phyloP scores from a whole-genome alignment of 2,113 vertebrate species.

The Megalops atlanticus region DNA sequence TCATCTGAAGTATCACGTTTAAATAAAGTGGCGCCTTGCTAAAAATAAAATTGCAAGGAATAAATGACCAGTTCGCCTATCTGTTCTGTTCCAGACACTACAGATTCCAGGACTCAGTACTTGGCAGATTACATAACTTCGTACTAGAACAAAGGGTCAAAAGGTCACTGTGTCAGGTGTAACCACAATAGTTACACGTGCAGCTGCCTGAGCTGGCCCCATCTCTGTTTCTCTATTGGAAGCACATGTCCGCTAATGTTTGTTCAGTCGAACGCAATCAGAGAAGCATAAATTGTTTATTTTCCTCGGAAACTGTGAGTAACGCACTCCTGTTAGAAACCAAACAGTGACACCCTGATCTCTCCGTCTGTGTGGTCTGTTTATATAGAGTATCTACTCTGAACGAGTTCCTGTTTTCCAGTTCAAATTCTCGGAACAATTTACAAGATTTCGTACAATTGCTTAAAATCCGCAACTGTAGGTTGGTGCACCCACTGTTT shows the following conservation, averaged over 20 bases:
- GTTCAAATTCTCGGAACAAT: no score
- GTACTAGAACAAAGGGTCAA: conserved; percentile 42
- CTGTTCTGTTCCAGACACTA: conserved; percentile 14
- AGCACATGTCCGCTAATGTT: no score
- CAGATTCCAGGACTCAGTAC: background rate
- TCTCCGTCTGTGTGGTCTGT: background rate
- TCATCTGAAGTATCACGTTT: background rate
- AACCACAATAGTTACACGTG: conserved; percentile 38
- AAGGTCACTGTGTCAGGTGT: conserved; percentile 50
- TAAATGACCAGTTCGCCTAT: background rate
- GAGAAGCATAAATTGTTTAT: background rate
- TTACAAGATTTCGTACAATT: no score
- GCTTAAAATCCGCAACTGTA: background rate
- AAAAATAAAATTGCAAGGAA: background rate
- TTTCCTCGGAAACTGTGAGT: background rate
- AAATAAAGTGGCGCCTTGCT: background rate
- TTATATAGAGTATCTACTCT: background rate
- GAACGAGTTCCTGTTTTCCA: background rate
- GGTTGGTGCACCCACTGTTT: background rate
- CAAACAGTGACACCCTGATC: background rate
- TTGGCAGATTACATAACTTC: conserved; percentile 37
- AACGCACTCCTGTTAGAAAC: background rate
- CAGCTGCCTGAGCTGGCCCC: background rate
- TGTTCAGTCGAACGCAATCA: background rate
- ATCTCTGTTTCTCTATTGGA: background rate